Evolutionary conservation across 2,797 vertebrate genomes (phyloP), one percentile per base, ranked within the genome.

Genomic region (Pipistrellus nathusii): DNA sequence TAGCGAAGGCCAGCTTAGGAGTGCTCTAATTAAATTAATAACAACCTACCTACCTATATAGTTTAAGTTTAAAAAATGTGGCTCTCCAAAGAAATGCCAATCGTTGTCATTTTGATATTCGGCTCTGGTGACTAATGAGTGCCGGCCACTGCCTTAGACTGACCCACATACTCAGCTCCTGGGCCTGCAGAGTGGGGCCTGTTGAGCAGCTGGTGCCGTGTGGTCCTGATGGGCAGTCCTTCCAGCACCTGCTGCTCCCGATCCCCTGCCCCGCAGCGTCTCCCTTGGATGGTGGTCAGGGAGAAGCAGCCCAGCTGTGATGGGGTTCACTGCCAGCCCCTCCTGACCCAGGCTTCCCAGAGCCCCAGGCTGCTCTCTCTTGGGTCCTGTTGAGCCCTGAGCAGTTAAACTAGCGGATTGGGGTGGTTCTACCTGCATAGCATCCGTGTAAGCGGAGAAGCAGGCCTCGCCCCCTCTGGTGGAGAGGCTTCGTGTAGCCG

Each of bases 71-170:
- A 9, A 44, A 44, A 44, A 44, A 44, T 44, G 44, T 44, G 44
- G 44, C 44, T 44, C 44, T 44, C 44, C 8, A 44, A 44, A 44
- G 44, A 44, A 44, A 44, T 44, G 10, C 11, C 10, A 44, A 11
- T 44, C 10, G 44, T 44, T 44, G 44, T 44, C 1, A 1, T 11
- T 0, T 44, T 11, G 44, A 44, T 44, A 44, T 44, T 1, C 11
- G 44, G 44, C 44, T 44, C 44, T 44, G 44, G 8, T 44, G 44
- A 44, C 44, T 9, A 44, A 44, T 44, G 44, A 11, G 8, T 44
- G 9, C 44, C 44, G 44, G 1, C 38, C 38, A 41, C 38, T 1
- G 38, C 18, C 0, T 30, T 44, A 41, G 53, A 17, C 20, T 3
- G 41, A 10, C n/a, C n/a, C 15, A 35, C 62, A 48, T 9, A 46